These are phyloP conservation scores for Platyrinchus mystaceus DNA, from an alignment of 2,797 vertebrate genomes.

Conservation along the genomic window DNA sequence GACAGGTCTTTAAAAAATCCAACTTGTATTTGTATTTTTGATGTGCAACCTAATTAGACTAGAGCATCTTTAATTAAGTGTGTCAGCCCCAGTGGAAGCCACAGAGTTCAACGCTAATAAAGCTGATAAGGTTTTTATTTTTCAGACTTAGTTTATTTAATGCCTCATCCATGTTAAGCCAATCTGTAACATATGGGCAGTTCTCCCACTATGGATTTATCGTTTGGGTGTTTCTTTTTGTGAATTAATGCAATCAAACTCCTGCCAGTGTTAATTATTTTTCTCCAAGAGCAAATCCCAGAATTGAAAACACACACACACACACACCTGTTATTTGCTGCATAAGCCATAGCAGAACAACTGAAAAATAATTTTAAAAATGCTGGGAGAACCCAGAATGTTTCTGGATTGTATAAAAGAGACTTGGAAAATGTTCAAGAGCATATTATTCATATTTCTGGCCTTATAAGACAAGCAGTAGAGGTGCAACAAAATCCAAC, in stretches of 20 bases:
- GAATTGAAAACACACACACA: constrained; percentile 59
- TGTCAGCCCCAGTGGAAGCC: constrained; percentile 79
- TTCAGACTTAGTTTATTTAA: constrained; percentile 81
- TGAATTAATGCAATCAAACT: constrained; percentile 78
- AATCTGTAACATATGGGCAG: constrained; percentile 82
- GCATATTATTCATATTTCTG: background rate
- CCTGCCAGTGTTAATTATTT: constrained; percentile 79
- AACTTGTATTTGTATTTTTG: constrained; percentile 77
- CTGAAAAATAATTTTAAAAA: background rate
- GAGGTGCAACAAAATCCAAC: background rate
- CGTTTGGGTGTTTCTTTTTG: constrained; percentile 74
- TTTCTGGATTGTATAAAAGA: background rate
- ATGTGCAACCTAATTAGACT: constrained; percentile 82
- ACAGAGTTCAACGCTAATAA: constrained; percentile 80
- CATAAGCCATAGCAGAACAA: background rate
- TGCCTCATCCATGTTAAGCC: constrained; percentile 79
- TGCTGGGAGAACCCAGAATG: background rate
- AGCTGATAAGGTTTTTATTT: constrained; percentile 82
- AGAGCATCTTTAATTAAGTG: constrained; percentile 83
- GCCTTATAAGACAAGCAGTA: background rate
- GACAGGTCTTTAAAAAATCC: constrained; percentile 68
- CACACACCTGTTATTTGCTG: constrained; percentile 65
- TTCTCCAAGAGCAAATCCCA: constrained; percentile 74
- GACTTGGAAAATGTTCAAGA: background rate
- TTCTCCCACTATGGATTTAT: constrained; percentile 77